Base-by-base conservation (phyloP, 2,113 vertebrate species). In the Pholis gunnellus region DNA sequence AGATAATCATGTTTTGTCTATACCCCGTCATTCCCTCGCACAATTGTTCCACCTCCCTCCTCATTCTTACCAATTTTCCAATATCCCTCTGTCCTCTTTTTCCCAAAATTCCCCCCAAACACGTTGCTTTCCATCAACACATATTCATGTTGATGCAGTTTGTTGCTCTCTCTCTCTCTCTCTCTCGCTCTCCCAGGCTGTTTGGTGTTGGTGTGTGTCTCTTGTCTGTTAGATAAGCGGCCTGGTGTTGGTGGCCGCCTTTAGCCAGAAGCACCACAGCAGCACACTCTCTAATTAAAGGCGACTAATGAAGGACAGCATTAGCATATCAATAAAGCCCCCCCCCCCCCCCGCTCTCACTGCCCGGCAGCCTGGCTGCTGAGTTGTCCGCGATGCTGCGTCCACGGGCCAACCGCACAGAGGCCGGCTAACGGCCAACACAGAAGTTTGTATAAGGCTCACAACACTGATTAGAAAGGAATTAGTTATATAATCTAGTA, bases 241-340 rank as follows among this genome's bases (percentile, higher is more conserved):
- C 64, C 71, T 68, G 79, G 79, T 76, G 38, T 76, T 59, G 64
- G 56, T 90, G 72, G 67, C 78, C 83, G 82, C 77, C 79, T 87
- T 84, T 84, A 86, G 52, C 78, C 72, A 79, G 69, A 60, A 86
- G 84, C 71, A 60, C 80, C 77, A 81, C 78, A 88, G 85, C 79
- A 75, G 88, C 81, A 77, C 65, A 80, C 72, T 56, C n/a, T 57
- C 84, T 94, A 92, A 95, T 94, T 93, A 93, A 93, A 89, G 83
- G 82, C 81, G 73, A 86, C 89, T 94, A 94, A 94, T 92, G 89
- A 94, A 93, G 81, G 76, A 83, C 81, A 70, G 40, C 74, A 93
- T 92, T 92, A 89, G 92, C 93, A 95, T 94, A 92, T 94, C 88
- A 94, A 93, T 92, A 81, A 82, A 76, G 86, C 46, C 79, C 75